Evolutionary conservation across 2,797 vertebrate species (phyloP), one percentile per base, ranked within the genome.

Genomic region (Betta splendens): DNA sequence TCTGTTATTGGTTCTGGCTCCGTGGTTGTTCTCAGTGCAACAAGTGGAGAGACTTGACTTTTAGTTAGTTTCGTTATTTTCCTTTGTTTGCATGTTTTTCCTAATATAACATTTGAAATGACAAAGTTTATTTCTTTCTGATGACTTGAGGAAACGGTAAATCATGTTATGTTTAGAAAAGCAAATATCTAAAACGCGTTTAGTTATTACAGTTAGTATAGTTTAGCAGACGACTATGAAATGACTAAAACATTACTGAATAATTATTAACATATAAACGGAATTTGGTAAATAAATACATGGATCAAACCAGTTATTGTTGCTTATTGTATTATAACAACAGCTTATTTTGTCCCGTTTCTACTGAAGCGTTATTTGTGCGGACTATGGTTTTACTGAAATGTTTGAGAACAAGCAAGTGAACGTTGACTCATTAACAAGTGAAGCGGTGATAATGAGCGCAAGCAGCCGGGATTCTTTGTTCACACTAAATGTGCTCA

Each of bases 361-460:
- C 9, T 35, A n/a, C 12, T 31, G 21, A 35, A 61, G 7, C 40
- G 62, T 18, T 56, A 17, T 16, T 36, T 56, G 10, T n/a, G 29
- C 10, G 37, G 10, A 17, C 28, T 3, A 11, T 29, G 10, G 10
- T 3, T 3, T 10, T 11, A 44, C 39, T 20, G 29, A 33, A 21
- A 29, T 7, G 55, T 29, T 69, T 78, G 49, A 38, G 36, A 79
- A 69, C 51, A 69, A 64, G 57, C 70, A 81, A 89, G 91, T 87
- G 81, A 69, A 77, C 80, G 80, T 54, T 77, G 85, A 52, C 5
- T 82, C 47, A 73, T 81, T 86, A 80, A 20, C 18, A 70, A 68
- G 65, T 65, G 66, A 76, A 75, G 84, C 82, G 80, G 50, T 9
- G 57, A 51, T 77, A 80, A 81, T 61, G 67, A 61, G 61, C 28